These are phyloP conservation scores for Gymnoscopelus microlampas DNA, from an alignment of 2,797 vertebrate species.

Conservation along the genomic window DNA sequence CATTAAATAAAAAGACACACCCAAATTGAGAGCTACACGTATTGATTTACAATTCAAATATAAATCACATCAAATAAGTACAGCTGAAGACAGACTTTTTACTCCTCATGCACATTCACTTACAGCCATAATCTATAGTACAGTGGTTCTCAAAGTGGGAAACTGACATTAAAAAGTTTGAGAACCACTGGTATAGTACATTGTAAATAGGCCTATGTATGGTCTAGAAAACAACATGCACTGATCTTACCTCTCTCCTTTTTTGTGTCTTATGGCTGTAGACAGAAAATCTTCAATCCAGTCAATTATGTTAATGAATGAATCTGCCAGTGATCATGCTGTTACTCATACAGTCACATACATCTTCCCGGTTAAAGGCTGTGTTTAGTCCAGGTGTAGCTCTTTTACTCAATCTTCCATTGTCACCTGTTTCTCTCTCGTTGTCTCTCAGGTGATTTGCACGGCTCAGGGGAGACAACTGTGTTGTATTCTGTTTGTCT, in stretches of 20 bases:
- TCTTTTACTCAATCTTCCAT: constrained; percentile 49
- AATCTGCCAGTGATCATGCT: constrained; percentile 34
- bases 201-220: neutral
- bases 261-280: constrained; percentile 20
- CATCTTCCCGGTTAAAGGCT: constrained; percentile 31
- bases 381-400: constrained; percentile 24
- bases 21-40: too few species aligned
- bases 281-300: constrained; percentile 7
- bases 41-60: too few species aligned
- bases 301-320: constrained; percentile 17
- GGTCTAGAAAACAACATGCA: neutral
- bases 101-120: neutral
- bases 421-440: constrained; percentile 50
- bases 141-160: too few species aligned
- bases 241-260: constrained; percentile 6
- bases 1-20: too few species aligned
- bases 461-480: constrained; percentile 58
- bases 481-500: constrained; percentile 64
- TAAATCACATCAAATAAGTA: neutral
- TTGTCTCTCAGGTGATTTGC: constrained; percentile 40
- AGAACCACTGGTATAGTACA: neutral
- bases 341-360: neutral
- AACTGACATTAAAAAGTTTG: too few species aligned
- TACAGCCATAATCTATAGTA: neutral
- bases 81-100: neutral